Base-by-base conservation (phyloP, 2,113 vertebrate genomes). In the Xiphophorus maculatus region DNA sequence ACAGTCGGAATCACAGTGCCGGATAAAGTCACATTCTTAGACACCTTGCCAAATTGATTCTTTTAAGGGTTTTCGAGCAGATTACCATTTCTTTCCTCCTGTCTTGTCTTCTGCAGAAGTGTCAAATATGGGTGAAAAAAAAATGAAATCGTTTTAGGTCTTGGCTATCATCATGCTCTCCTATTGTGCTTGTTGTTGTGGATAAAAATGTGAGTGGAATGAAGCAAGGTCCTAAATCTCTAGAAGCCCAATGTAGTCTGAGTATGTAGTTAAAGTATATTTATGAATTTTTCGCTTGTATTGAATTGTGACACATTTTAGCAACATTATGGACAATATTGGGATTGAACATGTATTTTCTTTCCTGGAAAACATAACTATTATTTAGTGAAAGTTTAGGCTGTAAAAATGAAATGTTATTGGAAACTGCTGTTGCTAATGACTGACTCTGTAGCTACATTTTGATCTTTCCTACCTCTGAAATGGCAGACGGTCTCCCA, bases 31-130 rank as follows among this genome's bases (percentile, higher is more conserved):
- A 94, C 93, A 94, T 95, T 94, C 88, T 84, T 89, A 93, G 94
- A 95, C 94, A 94, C 92, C 91, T 94, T 93, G 92, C 94, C 94
- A 95, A 94, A 94, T 94, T 95, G 94, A 94, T 95, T 94, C 91
- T 95, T 95, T 95, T 94, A 95, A 94, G 92, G 93, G 93, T 92
- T 94, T 94, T 93, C 93, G 89, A 80, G 85, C 90, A 93, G 90
- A 94, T 94, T 94, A 94, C 91, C 91, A 90, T 93, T 93, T 89
- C 77, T 91, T 91, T 87, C 77, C 87, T 81, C 81, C 87, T 79
- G 84, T 91, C 91, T 91, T 86, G 79, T 84, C 73, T 84, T 87
- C 87, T 54, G 82, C 80, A 76, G 30, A 79, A 80, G 83, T 91
- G 90, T 90, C 90, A 93, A 93, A 93, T 88, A 78, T 81, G 70